These are phyloP conservation scores for Xylocampa areola DNA, from an alignment of 2,888 invertebrate genomes.

Conservation along the genomic window DNA sequence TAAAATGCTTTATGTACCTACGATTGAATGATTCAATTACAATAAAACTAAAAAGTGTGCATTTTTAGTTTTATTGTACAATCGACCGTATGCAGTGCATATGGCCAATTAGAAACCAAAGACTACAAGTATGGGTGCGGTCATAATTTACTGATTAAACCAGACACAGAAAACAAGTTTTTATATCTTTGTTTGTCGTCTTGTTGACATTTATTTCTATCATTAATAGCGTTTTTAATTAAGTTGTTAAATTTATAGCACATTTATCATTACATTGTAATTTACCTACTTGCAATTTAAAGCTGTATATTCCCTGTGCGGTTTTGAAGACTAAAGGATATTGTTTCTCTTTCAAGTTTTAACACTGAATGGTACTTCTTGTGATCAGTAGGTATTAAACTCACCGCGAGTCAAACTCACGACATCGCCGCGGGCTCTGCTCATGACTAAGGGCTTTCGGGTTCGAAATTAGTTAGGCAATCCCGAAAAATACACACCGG, in stretches of 20 bases:
- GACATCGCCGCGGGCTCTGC: too few species aligned
- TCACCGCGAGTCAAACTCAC: too few species aligned
- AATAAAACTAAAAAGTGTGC: slow-evolving; percentile 16
- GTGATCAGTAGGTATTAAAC: too few species aligned
- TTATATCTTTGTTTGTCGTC: slow-evolving; percentile 66
- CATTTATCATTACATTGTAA: slow-evolving; percentile 48
- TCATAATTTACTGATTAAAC: slow-evolving; percentile 55
- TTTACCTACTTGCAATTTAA: slow-evolving; percentile 18
- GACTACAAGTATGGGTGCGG: slow-evolving; percentile 42
- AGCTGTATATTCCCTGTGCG: slow-evolving; percentile 6
- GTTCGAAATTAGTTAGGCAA: too few species aligned
- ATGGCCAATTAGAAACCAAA: slow-evolving; percentile 40
- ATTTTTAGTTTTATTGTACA: slow-evolving; percentile 35
- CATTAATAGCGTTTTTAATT: slow-evolving; percentile 56
- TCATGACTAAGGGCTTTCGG: too few species aligned
- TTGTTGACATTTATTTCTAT: slow-evolving; percentile 62
- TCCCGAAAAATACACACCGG: too few species aligned
- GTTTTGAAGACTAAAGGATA: too few species aligned
- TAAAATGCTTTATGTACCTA: too few species aligned
- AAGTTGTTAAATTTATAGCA: slow-evolving; percentile 51
- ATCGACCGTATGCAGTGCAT: slow-evolving; percentile 34
- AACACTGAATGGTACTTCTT: too few species aligned
- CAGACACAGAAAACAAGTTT: slow-evolving; percentile 63
- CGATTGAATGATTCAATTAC: slow-evolving; percentile 28
- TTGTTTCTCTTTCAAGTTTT: too few species aligned